Evolutionary conservation across 2,888 invertebrate species (phyloP).

Genomic region (Augochlorella aurata): DNA sequence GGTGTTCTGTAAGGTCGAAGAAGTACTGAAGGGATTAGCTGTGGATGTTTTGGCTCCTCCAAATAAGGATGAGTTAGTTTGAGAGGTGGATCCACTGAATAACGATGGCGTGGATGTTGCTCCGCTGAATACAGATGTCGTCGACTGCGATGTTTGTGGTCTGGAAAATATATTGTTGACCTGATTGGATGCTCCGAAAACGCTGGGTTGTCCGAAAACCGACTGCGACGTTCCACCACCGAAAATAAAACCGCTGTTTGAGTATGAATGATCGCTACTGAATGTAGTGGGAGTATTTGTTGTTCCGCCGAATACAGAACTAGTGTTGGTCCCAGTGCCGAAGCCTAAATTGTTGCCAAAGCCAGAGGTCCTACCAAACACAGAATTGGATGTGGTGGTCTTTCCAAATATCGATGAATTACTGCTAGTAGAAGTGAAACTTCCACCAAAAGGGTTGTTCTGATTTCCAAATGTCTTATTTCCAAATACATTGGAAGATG

Average conservation of each 20-base stretch:
- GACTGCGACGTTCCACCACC: constrained; percentile 66
- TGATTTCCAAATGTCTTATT: constrained; percentile 65
- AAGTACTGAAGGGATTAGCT: constrained; percentile 62
- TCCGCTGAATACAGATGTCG: constrained; percentile 64
- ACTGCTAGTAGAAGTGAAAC: constrained; percentile 48
- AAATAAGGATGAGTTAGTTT: constrained; percentile 67
- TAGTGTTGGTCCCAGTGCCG: constrained; percentile 58
- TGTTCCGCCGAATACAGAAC: constrained; percentile 71
- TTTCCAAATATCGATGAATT: constrained; percentile 71
- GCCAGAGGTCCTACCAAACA: constrained; percentile 68
- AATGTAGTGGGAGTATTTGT: constrained; percentile 65
- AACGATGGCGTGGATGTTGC: constrained; percentile 62
- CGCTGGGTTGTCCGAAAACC: constrained; percentile 69
- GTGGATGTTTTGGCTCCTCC: constrained; percentile 63
- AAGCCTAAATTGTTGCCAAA: constrained; percentile 71
- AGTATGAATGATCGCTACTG: constrained; percentile 59
- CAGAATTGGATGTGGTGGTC: constrained; percentile 68
- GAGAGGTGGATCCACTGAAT: constrained; percentile 70
- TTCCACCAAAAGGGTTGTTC: constrained; percentile 70
- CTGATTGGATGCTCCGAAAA: constrained; percentile 66
- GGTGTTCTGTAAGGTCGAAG: constrained; percentile 49
- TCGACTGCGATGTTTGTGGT: constrained; percentile 66
- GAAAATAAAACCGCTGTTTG: constrained; percentile 67
- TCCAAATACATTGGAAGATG: constrained; percentile 67
- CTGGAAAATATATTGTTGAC: constrained; percentile 68